phyloP scores from a whole-genome alignment of 2,797 vertebrate species.

The Enteromius anoplus region DNA sequence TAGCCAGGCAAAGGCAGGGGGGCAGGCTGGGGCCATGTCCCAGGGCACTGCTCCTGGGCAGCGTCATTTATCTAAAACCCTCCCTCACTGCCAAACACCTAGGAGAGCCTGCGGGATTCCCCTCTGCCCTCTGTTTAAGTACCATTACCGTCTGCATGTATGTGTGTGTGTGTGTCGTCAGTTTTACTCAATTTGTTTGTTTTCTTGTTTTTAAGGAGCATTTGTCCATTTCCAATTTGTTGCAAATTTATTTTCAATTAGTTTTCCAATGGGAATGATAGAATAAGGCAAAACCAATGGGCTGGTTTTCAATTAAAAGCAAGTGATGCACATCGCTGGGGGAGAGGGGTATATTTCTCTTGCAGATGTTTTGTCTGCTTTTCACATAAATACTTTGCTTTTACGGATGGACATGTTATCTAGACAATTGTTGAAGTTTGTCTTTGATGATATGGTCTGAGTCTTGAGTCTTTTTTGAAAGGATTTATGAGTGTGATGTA shows the following conservation, averaged over 20 bases:
- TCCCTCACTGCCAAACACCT: conserved; percentile 57
- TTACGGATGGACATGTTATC: not conserved
- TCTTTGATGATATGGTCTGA: not conserved
- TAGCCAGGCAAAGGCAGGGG: conserved; percentile 78
- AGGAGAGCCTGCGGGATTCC: conserved; percentile 61
- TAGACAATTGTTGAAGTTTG: not conserved
- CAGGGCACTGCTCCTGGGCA: conserved; percentile 76
- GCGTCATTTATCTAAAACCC: conserved; percentile 75
- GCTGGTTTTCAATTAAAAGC: conserved; percentile 28
- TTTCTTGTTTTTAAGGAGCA: not conserved
- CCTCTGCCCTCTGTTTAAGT: conserved; percentile 61
- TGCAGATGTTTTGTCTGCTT: not conserved
- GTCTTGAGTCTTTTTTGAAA: not conserved
- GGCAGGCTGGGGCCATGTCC: conserved; percentile 76
- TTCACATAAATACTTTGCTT: not conserved
- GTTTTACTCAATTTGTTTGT: not conserved
- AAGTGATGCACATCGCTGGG: conserved; percentile 31
- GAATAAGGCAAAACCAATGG: conserved; percentile 22
- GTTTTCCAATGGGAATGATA: conserved; percentile 23
- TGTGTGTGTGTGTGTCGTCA: not conserved
- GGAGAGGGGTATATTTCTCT: conserved; percentile 9
- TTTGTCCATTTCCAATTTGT: conserved; percentile 19
- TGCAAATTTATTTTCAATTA: conserved; percentile 31
- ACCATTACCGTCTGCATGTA: conserved; percentile 42
- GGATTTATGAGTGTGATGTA: not conserved